Percentiles rank a stretch among this genome's conserved stretches.
phyloP scores from a whole-genome alignment of 2,888 invertebrate species.

The Drosophila borealis region DNA sequence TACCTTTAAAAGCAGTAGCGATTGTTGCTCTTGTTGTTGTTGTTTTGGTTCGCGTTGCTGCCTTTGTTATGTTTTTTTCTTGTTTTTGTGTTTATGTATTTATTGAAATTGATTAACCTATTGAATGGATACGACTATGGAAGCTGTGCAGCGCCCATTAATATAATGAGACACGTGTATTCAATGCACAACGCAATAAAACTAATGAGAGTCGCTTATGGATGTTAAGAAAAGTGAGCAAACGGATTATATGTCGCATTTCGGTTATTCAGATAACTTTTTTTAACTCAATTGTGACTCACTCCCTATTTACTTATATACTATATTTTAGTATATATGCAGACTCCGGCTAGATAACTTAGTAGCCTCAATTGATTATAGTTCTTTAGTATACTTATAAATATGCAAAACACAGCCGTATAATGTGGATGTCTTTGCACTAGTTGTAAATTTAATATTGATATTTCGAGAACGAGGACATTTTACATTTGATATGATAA shows the following conservation, averaged over 20 bases:
- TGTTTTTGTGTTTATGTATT: background rate
- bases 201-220: background rate
- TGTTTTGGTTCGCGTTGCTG: constrained; percentile 1
- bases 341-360: no score
- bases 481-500: no score
- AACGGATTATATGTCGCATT: background rate
- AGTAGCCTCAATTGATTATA: no score
- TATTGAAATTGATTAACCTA: constrained; percentile 39
- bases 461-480: no score
- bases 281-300: background rate
- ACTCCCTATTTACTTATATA: background rate
- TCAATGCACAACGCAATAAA: background rate
- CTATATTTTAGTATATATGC: no score
- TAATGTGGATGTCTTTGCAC: no score
- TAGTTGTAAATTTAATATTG: no score
- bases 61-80: constrained; percentile 17
- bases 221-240: background rate
- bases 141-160: constrained; percentile 3
- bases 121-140: constrained; percentile 8
- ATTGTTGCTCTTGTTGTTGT: constrained; percentile 18
- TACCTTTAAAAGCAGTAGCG: constrained; percentile 31
- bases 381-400: no score
- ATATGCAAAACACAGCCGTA: no score
- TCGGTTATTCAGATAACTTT: background rate
- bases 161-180: constrained; percentile 8